Conservation (phyloP, 2,888 invertebrate genomes). For the Ceraclea dissimilis region DNA sequence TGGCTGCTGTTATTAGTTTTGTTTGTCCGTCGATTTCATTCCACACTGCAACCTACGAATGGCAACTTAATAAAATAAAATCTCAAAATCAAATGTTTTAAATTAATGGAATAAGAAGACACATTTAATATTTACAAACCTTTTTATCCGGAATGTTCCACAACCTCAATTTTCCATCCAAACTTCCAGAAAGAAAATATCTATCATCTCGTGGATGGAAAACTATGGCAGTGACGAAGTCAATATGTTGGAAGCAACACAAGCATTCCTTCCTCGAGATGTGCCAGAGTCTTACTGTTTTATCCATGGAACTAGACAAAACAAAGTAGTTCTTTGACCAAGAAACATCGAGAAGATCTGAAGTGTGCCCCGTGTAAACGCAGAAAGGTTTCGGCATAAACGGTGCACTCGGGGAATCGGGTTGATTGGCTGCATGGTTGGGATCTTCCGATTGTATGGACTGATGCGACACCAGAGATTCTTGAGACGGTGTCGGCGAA, state of each 20-base stretch:
- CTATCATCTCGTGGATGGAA: constrained; percentile 91
- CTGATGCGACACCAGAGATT: constrained; percentile 67
- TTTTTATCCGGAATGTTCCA: constrained; percentile 99
- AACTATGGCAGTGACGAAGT: constrained; percentile 97
- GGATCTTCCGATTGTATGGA: constrained; percentile 56
- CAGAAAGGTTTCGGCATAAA: constrained; percentile 90
- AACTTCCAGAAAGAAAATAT: constrained; percentile 91
- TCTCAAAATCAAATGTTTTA: neutral
- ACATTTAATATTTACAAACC: constrained; percentile 33
- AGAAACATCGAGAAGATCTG: constrained; percentile 91
- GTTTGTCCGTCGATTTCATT: constrained; percentile 94
- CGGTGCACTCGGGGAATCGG: constrained; percentile 55
- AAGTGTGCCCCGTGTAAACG: constrained; percentile 89
- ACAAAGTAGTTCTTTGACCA: constrained; percentile 99
- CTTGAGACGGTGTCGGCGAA: constrained; percentile 88
- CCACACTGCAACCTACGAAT: constrained; percentile 79
- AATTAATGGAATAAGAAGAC: neutral
- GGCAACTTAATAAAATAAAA: neutral
- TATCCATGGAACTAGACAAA: constrained; percentile 97
- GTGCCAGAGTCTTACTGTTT: constrained; percentile 94
- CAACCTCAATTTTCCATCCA: constrained; percentile 95
- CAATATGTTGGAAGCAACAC: constrained; percentile 98
- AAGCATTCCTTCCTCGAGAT: constrained; percentile 94
- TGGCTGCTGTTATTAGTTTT: constrained; percentile 92
- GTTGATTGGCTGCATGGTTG: constrained; percentile 48